Percentiles rank a stretch among this genome's conserved stretches.
Conservation (phyloP, 2,888 invertebrate genomes). For the Drosophila suboccidentalis region DNA sequence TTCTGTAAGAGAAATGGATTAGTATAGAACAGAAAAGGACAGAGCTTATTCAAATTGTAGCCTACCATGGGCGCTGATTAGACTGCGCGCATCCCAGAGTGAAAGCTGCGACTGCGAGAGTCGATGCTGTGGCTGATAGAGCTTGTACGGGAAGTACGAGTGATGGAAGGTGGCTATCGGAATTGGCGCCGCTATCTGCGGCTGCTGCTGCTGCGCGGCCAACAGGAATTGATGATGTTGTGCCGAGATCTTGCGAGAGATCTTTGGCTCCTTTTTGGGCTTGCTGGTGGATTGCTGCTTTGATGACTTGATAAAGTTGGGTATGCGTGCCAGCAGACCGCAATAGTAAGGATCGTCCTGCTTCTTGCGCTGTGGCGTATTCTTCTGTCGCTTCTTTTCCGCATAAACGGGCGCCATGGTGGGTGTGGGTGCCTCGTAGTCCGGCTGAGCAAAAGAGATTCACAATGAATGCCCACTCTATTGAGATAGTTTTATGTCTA, state of each 20-base stretch:
- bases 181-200: constrained; percentile 79
- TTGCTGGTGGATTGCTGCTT: constrained; percentile 69
- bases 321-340: constrained; percentile 89
- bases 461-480: neutral
- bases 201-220: constrained; percentile 55
- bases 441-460: constrained; percentile 65
- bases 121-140: constrained; percentile 84
- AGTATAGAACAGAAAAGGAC: neutral
- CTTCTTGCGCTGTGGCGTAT: constrained; percentile 82
- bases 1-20: constrained; percentile 59
- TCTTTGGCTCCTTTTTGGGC: constrained; percentile 82
- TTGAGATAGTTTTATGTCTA: neutral
- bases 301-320: constrained; percentile 89
- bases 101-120: constrained; percentile 85
- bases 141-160: constrained; percentile 83
- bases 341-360: constrained; percentile 91
- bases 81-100: constrained; percentile 85
- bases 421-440: constrained; percentile 78
- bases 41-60: neutral
- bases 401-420: constrained; percentile 65
- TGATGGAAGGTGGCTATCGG: constrained; percentile 85
- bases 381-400: constrained; percentile 73
- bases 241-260: constrained; percentile 84
- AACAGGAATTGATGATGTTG: constrained; percentile 76
- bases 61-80: constrained; percentile 84